Conservation (phyloP, 2,113 vertebrate genomes). For the Chamaea fasciata region DNA sequence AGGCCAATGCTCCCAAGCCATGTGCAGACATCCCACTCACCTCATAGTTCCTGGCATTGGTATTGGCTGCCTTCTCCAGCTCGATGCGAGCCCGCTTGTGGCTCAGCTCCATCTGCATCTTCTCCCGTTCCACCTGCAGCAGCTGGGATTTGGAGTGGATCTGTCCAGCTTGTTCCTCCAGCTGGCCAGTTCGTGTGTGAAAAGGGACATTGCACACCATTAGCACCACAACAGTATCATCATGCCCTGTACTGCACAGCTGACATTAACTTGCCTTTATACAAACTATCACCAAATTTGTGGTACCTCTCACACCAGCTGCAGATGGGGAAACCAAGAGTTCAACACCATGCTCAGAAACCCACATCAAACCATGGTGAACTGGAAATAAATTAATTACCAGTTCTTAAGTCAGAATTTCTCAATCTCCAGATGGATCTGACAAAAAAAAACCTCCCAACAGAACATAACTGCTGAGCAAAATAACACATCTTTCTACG, state of each 20-base stretch:
- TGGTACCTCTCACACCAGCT: not conserved
- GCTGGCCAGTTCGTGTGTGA: constrained; percentile 45
- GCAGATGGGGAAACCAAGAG: not conserved
- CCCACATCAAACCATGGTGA: not conserved
- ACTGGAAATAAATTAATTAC: not conserved
- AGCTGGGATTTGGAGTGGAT: constrained; percentile 83
- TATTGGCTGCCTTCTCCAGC: constrained; percentile 84
- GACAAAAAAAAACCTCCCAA: not conserved
- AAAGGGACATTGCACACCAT: not conserved
- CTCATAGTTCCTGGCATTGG: constrained; percentile 85
- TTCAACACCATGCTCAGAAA: not conserved
- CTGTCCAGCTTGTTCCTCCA: constrained; percentile 86
- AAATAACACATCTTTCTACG: not conserved
- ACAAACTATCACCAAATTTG: not conserved
- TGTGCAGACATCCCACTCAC: constrained; percentile 30
- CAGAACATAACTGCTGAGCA: not conserved
- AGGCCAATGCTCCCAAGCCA: not conserved
- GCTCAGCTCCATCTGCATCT: constrained; percentile 94
- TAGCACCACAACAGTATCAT: not conserved
- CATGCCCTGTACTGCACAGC: accelerated
- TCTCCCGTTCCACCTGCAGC: constrained; percentile 89
- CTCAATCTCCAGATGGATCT: not conserved
- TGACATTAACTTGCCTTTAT: accelerated
- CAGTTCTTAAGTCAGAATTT: not conserved
- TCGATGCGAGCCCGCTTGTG: constrained; percentile 94